A percentile compares a stretch with the other conserved stretches of the same genome.
These are phyloP conservation scores for Proteles cristata DNA, from an alignment of 2,113 vertebrate species.

Conservation along the genomic window DNA sequence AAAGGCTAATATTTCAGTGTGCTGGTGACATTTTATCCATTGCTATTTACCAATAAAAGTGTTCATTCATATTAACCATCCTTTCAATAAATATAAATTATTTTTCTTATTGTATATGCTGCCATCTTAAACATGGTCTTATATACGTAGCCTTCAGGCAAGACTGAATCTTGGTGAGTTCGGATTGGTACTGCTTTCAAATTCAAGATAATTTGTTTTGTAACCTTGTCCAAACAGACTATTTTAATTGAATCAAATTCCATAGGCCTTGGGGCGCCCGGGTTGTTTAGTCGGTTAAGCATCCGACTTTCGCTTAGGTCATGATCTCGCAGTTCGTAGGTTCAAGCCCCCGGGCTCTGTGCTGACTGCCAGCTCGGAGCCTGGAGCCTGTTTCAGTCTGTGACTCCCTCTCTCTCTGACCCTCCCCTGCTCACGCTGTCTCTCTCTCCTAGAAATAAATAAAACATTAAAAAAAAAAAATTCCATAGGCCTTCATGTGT, in stretches of 20 bases:
- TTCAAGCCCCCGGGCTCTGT: no score
- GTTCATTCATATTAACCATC: background rate
- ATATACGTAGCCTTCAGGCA: background rate
- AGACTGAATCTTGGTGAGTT: background rate
- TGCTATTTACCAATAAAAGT: background rate
- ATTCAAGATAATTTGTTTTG: background rate
- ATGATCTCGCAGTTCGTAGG: no score
- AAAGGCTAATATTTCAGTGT: background rate
- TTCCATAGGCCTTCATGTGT: background rate
- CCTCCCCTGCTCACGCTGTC: no score
- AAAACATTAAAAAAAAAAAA: background rate
- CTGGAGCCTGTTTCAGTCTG: no score
- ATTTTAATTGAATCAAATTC: background rate
- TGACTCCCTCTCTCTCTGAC: no score
- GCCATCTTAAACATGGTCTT: background rate
- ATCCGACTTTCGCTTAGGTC: no score
- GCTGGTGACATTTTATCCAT: background rate
- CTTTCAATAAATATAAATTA: background rate
- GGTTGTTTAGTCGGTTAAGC: no score
- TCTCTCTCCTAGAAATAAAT: no score
- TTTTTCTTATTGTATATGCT: background rate
- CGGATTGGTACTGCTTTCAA: background rate
- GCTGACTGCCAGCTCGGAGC: no score
- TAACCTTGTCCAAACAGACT: background rate
- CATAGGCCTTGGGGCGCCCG: background rate